phyloP scores from a whole-genome alignment of 2,113 vertebrate genomes.

The Hippocampus barbouri region DNA sequence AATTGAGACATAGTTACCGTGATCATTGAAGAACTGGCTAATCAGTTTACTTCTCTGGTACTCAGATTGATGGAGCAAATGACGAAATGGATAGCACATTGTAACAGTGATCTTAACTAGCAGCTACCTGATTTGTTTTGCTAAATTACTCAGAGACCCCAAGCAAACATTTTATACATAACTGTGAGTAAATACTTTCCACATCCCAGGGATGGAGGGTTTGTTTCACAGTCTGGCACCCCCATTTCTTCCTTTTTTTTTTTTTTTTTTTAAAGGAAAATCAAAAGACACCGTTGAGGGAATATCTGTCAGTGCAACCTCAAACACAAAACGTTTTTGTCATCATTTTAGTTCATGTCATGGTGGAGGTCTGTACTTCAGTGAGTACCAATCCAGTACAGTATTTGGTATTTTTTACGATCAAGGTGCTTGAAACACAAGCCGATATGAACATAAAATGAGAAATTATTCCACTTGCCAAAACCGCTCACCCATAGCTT shows the following conservation, averaged over 20 bases:
- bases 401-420: constrained; percentile 16
- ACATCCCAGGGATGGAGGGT: not conserved
- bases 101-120: not conserved
- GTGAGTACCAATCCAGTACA: not conserved
- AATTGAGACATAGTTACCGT: too few species aligned
- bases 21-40: too few species aligned
- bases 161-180: not conserved
- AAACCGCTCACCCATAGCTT: constrained; percentile 38
- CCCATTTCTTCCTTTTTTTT: not conserved
- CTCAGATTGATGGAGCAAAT: not conserved
- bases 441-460: constrained; percentile 23
- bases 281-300: too few species aligned
- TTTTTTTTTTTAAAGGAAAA: not conserved
- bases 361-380: not conserved
- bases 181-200: not conserved
- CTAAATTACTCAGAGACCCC: not conserved
- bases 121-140: not conserved
- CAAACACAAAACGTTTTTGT: too few species aligned
- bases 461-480: constrained; percentile 47
- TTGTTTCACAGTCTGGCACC: not conserved
- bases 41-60: too few species aligned
- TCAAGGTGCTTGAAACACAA: constrained; percentile 29
- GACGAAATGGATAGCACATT: not conserved
- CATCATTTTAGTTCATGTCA: not conserved
- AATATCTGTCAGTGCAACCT: too few species aligned